Conservation (phyloP, 2,888 invertebrate genomes). For the Zaprionus bogoriensis region DNA sequence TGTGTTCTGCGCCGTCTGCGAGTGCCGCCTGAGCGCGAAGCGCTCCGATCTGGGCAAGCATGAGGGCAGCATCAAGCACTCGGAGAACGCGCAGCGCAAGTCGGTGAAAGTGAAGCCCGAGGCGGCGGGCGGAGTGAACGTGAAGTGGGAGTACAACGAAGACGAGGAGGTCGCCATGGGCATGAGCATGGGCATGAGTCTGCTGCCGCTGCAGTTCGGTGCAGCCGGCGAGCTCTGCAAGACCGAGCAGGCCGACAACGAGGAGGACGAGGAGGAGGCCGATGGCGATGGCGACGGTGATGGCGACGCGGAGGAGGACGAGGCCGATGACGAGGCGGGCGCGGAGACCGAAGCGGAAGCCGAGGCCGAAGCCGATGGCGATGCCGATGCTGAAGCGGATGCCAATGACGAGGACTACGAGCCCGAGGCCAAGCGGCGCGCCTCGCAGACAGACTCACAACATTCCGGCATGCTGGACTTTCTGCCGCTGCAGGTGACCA, state of each 20-base stretch:
- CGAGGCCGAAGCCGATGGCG: conserved; percentile 14
- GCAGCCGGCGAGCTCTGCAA: conserved; percentile 9
- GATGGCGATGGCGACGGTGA: conserved; percentile 22
- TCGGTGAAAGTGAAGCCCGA: conserved; percentile 31
- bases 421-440: conserved; percentile 50
- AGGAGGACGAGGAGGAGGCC: conserved; percentile 37
- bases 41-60: conserved; percentile 74
- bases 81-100: conserved; percentile 71
- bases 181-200: conserved; percentile 1
- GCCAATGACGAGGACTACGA: too few species aligned
- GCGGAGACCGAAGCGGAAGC: neutral
- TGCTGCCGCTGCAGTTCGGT: conserved; percentile 41
- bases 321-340: conserved; percentile 23
- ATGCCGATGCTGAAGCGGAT: conserved; percentile 25
- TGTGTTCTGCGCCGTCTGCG: conserved; percentile 70
- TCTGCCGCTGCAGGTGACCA: conserved; percentile 67
- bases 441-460: conserved; percentile 69
- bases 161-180: conserved; percentile 43
- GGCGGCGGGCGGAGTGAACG: conserved; percentile 39
- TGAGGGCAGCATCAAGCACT: conserved; percentile 73
- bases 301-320: conserved; percentile 18
- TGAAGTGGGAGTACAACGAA: conserved; percentile 72
- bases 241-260: conserved; percentile 42
- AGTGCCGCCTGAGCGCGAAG: conserved; percentile 72
- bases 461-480: conserved; percentile 69